Conservation (phyloP, 2,888 invertebrate species). For the Oxycera nigricornis region DNA sequence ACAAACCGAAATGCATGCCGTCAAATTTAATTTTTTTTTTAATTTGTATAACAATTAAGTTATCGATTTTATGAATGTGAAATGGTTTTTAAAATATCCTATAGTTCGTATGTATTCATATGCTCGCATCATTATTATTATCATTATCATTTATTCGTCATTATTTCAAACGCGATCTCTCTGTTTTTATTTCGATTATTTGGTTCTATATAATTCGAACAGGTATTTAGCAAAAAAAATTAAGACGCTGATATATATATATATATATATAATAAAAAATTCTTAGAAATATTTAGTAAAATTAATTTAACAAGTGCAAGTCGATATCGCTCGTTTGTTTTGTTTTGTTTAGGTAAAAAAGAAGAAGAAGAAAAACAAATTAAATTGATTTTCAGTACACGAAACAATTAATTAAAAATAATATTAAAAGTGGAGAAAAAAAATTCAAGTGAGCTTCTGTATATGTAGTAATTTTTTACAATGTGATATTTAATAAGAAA, state of each 20-base stretch:
- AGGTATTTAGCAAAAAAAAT: constrained; percentile 1
- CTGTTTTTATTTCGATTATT: background rate
- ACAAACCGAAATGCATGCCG: background rate
- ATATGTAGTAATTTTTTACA: constrained; percentile 32
- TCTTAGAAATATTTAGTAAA: background rate
- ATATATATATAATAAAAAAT: background rate
- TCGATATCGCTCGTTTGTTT: too few species aligned
- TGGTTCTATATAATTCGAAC: background rate
- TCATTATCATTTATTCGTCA: background rate
- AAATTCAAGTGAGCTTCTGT: constrained; percentile 28
- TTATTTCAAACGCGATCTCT: background rate
- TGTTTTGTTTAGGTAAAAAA: too few species aligned
- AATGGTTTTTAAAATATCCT: background rate
- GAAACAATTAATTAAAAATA: background rate
- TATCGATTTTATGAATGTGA: background rate
- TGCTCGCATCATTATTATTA: background rate
- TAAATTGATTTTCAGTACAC: background rate
- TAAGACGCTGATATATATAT: background rate
- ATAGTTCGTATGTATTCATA: background rate
- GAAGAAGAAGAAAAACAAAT: background rate
- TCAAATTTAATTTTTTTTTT: background rate
- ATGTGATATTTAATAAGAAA: constrained; percentile 29
- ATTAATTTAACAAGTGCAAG: background rate
- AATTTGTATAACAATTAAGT: background rate
- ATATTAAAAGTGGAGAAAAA: background rate